Percentiles rank a stretch among this genome's conserved stretches.
phyloP scores from a whole-genome alignment of 2,888 invertebrate species.

The Pandemis cinnamomeana region DNA sequence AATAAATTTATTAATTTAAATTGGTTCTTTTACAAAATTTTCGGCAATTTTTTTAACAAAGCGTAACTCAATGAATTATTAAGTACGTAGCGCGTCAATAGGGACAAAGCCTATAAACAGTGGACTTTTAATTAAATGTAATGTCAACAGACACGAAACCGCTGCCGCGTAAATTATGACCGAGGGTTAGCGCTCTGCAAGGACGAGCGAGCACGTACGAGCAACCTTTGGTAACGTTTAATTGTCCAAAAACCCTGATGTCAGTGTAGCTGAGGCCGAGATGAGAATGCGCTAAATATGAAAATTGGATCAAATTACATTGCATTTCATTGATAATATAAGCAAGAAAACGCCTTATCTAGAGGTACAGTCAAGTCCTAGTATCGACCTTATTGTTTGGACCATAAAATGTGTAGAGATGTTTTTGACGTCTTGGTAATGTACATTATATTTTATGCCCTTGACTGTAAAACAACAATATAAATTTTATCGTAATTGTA shows the following conservation, averaged over 20 bases:
- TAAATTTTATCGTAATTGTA: too few species aligned
- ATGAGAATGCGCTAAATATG: too few species aligned
- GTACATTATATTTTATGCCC: too few species aligned
- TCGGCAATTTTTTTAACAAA: constrained; percentile 12
- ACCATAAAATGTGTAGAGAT: too few species aligned
- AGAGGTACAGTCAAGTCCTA: too few species aligned
- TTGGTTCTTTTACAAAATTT: not conserved
- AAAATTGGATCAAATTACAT: too few species aligned
- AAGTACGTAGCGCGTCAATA: constrained; percentile 49
- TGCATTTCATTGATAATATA: too few species aligned
- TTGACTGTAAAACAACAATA: too few species aligned
- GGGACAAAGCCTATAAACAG: constrained; percentile 56
- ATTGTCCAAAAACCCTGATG: not conserved
- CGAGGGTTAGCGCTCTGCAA: constrained; percentile 47
- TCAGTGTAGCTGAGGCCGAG: not conserved
- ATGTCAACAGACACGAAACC: constrained; percentile 65
- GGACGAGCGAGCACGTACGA: constrained; percentile 48
- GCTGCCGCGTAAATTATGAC: constrained; percentile 59
- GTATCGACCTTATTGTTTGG: too few species aligned
- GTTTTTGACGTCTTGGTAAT: too few species aligned
- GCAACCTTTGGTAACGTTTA: not conserved
- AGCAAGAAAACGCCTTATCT: too few species aligned
- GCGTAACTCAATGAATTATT: constrained; percentile 20
- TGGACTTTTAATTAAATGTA: constrained; percentile 72
- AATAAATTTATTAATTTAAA: not conserved